Base-by-base conservation (phyloP, 2,797 vertebrate species). In the Sphenodon punctatus region DNA sequence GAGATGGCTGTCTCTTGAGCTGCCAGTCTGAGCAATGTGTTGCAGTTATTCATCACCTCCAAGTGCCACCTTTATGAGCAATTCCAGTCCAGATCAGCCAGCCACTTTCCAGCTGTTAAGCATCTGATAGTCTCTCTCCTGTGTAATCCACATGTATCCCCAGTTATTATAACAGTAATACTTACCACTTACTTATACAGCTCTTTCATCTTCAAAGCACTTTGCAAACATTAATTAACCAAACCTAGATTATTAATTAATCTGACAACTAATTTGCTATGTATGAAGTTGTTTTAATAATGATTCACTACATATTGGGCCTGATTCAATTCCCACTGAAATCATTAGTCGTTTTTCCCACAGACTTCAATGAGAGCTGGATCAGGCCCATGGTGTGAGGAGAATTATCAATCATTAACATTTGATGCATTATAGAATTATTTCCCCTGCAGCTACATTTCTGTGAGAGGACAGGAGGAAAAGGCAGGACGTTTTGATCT, bases 181-280 rank as follows among this genome's bases (percentile, higher is more conserved):
- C 11, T 87, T 53, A 68, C 45, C 51, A 88, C 42, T 92, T 82
- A 86, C 61, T 92, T 82, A 86, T 61, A 79, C 30, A 69, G 79
- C 59, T 70, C 64, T 87, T 89, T 89, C 56, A 86, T 81, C 87
- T 92, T 91, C 82, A 80, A 91, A 92, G 68, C 55, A 66, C 41
- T 69, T 84, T 72, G 72, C 17, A 82, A 74, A 71, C 45, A 76
- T 72, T 70, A 91, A 88, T 88, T 91, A 91, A 89, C 81, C 41
- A 80, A 83, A 91, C 78, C 75, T 66, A 79, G 75, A 79, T 34
- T 25, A 42, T 63, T 88, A 87, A 91, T 87, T 89, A 88, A 85
- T 78, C 48, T 72, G 72, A 82, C 77, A 80, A 73, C 78, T 80
- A 64, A 55, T 86, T 87, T 78, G 23, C 58, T 65, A 63, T 65